Percentiles rank a stretch among this genome's conserved stretches.
Conservation (phyloP, 2,888 invertebrate species). For the Andrena flavipes region DNA sequence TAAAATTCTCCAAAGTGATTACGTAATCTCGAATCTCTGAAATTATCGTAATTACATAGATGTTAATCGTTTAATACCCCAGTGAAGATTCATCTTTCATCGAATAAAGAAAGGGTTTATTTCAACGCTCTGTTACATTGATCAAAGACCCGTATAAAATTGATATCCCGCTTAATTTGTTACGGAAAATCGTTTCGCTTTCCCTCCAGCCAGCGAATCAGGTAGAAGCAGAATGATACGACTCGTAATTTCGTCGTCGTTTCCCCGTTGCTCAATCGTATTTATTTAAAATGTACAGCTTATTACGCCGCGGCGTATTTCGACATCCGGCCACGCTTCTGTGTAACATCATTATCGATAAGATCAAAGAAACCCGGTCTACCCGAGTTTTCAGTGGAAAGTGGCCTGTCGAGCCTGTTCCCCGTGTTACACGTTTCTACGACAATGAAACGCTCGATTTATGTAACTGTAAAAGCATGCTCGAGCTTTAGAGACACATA, state of each 20-base stretch:
- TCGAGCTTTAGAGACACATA: background rate
- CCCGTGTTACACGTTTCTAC: slow-evolving; percentile 34
- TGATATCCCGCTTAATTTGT: background rate
- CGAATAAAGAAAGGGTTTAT: background rate
- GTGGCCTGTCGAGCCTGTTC: slow-evolving; percentile 45
- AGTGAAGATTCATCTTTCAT: background rate
- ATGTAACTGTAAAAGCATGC: slow-evolving; percentile 8
- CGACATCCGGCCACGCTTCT: slow-evolving; percentile 54
- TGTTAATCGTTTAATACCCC: too few species aligned
- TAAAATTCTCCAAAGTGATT: too few species aligned
- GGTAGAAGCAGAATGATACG: background rate
- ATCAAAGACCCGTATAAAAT: background rate
- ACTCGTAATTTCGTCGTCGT: background rate
- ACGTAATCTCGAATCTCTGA: too few species aligned
- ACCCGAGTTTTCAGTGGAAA: slow-evolving; percentile 60
- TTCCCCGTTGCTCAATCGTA: slow-evolving; percentile 42
- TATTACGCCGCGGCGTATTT: slow-evolving; percentile 31
- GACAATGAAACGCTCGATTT: slow-evolving; percentile 33
- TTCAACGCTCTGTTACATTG: background rate
- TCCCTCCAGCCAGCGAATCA: background rate
- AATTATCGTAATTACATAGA: too few species aligned
- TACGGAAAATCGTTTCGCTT: too few species aligned
- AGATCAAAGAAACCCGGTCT: slow-evolving; percentile 56
- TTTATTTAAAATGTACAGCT: slow-evolving; percentile 35
- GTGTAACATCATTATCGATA: slow-evolving; percentile 59